Conservation (phyloP, 1,140 invertebrate species). For the Cydia amplana region DNA sequence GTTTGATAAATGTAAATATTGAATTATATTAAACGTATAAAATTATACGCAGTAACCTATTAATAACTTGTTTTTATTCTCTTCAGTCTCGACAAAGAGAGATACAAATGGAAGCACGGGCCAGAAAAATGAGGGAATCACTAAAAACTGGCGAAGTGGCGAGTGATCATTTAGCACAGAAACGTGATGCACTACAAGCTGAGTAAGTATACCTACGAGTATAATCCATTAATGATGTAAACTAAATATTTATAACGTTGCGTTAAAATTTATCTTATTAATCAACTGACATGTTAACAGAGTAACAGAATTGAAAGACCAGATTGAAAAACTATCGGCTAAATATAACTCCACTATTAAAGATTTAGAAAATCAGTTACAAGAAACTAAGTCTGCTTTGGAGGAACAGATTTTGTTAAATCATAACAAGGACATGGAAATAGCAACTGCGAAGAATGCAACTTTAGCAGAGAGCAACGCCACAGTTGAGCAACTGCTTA, state of each 20-base stretch:
- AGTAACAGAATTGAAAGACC: slow-evolving; percentile 57
- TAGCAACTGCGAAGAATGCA: slow-evolving; percentile 48
- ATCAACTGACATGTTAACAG: slow-evolving; percentile 39
- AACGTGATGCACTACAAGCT: slow-evolving; percentile 59
- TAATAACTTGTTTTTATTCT: neutral
- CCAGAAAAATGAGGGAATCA: slow-evolving; percentile 69
- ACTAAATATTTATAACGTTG: too few species aligned
- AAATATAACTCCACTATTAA: slow-evolving; percentile 54
- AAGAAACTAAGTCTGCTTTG: slow-evolving; percentile 50
- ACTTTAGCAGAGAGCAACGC: slow-evolving; percentile 49
- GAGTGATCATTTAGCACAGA: slow-evolving; percentile 60
- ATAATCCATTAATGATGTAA: neutral
- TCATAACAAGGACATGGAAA: slow-evolving; percentile 44
- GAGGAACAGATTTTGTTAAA: slow-evolving; percentile 52
- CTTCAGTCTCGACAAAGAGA: slow-evolving; percentile 67
- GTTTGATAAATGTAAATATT: neutral
- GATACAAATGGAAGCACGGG: slow-evolving; percentile 65
- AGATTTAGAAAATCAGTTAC: slow-evolving; percentile 56
- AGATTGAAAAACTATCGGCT: slow-evolving; percentile 53
- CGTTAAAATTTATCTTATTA: neutral
- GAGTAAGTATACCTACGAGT: slow-evolving; percentile 53
- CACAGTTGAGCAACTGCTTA: slow-evolving; percentile 56
- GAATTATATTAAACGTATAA: neutral
- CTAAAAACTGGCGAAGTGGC: slow-evolving; percentile 70
- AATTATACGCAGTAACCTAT: neutral